phyloP scores from a whole-genome alignment of 2,888 invertebrate species.

The Azorinus chamasolen region DNA sequence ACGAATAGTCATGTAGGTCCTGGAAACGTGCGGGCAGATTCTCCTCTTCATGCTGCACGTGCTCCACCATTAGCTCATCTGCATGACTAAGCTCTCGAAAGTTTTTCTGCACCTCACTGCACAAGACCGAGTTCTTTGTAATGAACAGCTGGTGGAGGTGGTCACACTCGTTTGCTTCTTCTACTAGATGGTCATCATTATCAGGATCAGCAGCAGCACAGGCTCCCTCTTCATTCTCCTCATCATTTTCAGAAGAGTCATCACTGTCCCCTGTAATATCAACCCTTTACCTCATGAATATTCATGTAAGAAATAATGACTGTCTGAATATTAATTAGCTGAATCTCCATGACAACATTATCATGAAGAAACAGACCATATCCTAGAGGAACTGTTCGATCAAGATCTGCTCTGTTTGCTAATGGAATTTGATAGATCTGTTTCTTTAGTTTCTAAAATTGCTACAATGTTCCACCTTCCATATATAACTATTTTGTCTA shows the following conservation, averaged over 20 bases:
- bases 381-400: no score
- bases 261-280: no score
- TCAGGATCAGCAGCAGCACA: constrained; percentile 13
- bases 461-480: no score
- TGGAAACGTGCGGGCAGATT: constrained; percentile 64
- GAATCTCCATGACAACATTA: no score
- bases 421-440: no score
- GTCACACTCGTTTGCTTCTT: constrained; percentile 52
- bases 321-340: no score
- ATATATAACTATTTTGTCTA: no score
- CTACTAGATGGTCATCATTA: neutral
- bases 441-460: no score
- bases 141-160: constrained; percentile 46
- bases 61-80: constrained; percentile 59
- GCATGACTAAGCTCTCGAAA: constrained; percentile 79
- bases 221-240: constrained; percentile 21
- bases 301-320: no score
- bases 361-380: no score
- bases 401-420: no score
- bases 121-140: constrained; percentile 77
- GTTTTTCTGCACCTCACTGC: constrained; percentile 81
- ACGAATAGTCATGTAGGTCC: constrained; percentile 54
- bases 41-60: constrained; percentile 56
- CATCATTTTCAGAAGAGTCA: neutral
- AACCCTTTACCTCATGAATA: no score